Evolutionary conservation across 2,797 vertebrate genomes (phyloP), one percentile per base, ranked within the genome.

Genomic region (Cephalopachus bancanus): DNA sequence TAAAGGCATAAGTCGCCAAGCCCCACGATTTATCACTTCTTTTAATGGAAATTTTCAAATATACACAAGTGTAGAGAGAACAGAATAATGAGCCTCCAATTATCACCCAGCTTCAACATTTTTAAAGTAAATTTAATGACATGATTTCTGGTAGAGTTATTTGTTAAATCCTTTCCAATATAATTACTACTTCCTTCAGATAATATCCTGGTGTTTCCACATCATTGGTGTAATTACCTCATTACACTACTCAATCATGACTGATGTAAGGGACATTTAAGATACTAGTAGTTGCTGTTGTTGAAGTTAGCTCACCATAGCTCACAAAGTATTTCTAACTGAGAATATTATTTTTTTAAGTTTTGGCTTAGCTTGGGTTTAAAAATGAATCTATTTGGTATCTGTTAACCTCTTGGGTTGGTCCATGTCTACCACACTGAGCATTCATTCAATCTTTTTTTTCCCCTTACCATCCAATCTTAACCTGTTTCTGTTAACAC

Each of bases 121-220:
- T 87, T 75, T 74, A 28, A 30, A 69, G 3, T 51, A 93, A 33
- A 33, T 83, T 11, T 87, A 30, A 78, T 87, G 62, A 57, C n/a
- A 83, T 81, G 67, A 89, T 62, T 75, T 90, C 86, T 49, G 44
- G 74, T 67, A 53, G 30, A 96, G 28, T 53, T 93, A 62, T 59
- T 51, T 87, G 24, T 88, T 87, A 83, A 93, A 65, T 78, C 7
- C 5, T 90, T 93, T 83, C 30, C 83, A 26, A 51, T 93, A 12
- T 87, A 83, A 87, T 78, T 83, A 78, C 57, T 83, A 28, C 71
- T 87, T 86, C 28, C 69, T 76, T 91, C 55, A 57, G 49, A 71
- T 60, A 93, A 64, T 67, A 93, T 60, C 62, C 91, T 93, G 64
- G 33, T 93, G 6, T 91, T 95, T 90, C 59, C 62, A 81, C 60